A percentile compares a stretch with the other conserved stretches of the same genome.
These are phyloP conservation scores for Antigone vipio DNA, from an alignment of 2,113 vertebrate genomes.

Conservation along the genomic window DNA sequence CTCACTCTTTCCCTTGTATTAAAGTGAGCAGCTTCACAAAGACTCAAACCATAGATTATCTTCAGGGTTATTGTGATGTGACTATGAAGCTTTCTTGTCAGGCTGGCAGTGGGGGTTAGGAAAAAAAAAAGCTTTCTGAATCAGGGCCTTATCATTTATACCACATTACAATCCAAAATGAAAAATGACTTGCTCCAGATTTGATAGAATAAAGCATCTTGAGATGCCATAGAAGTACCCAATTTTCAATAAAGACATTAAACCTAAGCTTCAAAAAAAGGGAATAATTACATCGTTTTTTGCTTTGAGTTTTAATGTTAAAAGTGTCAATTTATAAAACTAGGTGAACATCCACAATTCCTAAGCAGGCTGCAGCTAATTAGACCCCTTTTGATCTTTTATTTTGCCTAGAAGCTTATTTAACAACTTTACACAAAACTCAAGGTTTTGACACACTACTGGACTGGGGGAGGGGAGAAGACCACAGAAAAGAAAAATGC, in stretches of 20 bases:
- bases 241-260: constrained; percentile 72
- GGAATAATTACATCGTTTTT: constrained; percentile 71
- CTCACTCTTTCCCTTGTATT: neutral
- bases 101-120: neutral
- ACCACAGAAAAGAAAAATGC: neutral
- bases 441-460: constrained; percentile 24
- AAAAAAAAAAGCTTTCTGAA: constrained; percentile 42
- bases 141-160: constrained; percentile 66
- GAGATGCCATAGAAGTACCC: constrained; percentile 63
- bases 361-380: constrained; percentile 68
- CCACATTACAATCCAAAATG: constrained; percentile 70
- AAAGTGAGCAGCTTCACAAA: neutral
- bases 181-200: constrained; percentile 68
- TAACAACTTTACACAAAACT: constrained; percentile 65
- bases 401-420: constrained; percentile 70
- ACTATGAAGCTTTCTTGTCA: constrained; percentile 20
- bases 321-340: constrained; percentile 72
- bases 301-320: constrained; percentile 71
- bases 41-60: constrained; percentile 57
- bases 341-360: constrained; percentile 70
- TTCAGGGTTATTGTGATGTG: constrained; percentile 60
- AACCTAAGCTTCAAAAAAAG: constrained; percentile 66
- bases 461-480: neutral
- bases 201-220: constrained; percentile 69
- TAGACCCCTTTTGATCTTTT: constrained; percentile 71